Base-by-base conservation (phyloP, 1,140 invertebrate genomes). In the Brachionus asplanchnoidis region DNA sequence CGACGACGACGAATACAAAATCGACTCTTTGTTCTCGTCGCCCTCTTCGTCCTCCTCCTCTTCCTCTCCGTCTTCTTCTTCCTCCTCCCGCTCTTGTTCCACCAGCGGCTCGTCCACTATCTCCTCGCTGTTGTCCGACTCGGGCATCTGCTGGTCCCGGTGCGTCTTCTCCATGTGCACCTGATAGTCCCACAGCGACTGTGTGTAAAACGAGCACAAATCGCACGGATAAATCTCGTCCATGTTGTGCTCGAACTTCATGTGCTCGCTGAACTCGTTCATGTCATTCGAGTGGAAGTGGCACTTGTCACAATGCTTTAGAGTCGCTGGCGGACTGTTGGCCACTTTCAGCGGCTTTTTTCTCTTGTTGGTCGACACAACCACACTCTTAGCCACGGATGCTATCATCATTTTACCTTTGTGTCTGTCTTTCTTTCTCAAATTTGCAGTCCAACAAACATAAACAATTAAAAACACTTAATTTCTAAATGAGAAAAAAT, bases 161-260 rank as follows among this genome's bases (percentile, higher is more conserved):
- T 73, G 68, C 32, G 28, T 17, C 53, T 66, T 44, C 11, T 82
- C 79, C 79, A 82, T 82, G 17, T 84, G 82, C 20, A 84, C 60
- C 46, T 84, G 82, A 70, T 84, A 84, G 14, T 84, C 82, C 60
- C 60, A 84, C 17, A 68, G 28, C 14, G 82, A 84, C 36, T 68
- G n/a, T 9, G 82, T 68, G 28, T 36, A 84, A 84, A 68, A 84
- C 28, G 44, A 68, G 36, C 82, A 84, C 23, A 84, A 23, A 73
- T 84, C 82, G 53, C 82, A 84, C 26, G 60, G 42, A 56, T 68
- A 84, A 32, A 84, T 84, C 36, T 84, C 60, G 60, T 84, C 82
- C 14, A 68, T 20, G 32, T 23, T 68, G 26, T 84, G 82, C 17
- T 84, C 82, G 12, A 73, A 84, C 53, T 70, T 84, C 82, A 84